phyloP scores from a whole-genome alignment of 2,797 vertebrate genomes.

The Brachymystax lenok region DNA sequence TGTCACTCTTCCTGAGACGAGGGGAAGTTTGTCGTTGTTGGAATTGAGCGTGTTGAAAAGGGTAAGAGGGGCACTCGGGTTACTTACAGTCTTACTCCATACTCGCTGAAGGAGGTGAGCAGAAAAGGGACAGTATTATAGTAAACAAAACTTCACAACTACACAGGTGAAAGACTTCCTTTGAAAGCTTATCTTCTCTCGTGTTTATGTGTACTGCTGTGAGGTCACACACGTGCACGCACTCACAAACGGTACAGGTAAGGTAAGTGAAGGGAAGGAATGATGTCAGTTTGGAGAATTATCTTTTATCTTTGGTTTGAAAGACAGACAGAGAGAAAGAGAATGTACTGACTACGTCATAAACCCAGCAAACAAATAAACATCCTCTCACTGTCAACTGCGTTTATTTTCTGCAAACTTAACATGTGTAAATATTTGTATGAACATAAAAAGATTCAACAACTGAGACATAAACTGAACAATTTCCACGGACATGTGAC shows the following conservation, averaged over 20 bases:
- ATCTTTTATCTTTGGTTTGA: conserved; percentile 36
- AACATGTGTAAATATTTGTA: too few relatives aligned
- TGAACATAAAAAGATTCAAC: too few relatives aligned
- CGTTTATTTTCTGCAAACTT: too few relatives aligned
- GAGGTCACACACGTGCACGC: not conserved
- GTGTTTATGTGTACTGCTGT: not conserved
- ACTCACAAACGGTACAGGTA: not conserved
- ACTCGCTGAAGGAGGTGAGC: conserved; percentile 57
- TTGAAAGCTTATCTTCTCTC: conserved; percentile 22
- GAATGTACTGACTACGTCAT: not conserved
- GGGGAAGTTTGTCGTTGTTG: conserved; percentile 50
- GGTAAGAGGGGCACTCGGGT: conserved; percentile 56
- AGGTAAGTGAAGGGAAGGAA: conserved; percentile 11
- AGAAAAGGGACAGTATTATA: conserved; percentile 51
- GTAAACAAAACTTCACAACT: conserved; percentile 30
- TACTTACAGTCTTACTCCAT: conserved; percentile 36
- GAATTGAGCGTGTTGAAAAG: conserved; percentile 61
- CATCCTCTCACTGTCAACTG: too few relatives aligned
- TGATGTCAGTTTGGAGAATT: conserved; percentile 38
- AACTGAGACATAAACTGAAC: too few relatives aligned
- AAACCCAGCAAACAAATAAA: too few relatives aligned
- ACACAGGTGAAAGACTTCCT: conserved; percentile 30
- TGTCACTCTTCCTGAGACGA: conserved; percentile 44
- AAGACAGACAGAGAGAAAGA: not conserved
- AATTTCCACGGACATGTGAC: too few relatives aligned